Conservation (phyloP, 2,113 vertebrate species). For the Rhynchopsitta pachyrhyncha region DNA sequence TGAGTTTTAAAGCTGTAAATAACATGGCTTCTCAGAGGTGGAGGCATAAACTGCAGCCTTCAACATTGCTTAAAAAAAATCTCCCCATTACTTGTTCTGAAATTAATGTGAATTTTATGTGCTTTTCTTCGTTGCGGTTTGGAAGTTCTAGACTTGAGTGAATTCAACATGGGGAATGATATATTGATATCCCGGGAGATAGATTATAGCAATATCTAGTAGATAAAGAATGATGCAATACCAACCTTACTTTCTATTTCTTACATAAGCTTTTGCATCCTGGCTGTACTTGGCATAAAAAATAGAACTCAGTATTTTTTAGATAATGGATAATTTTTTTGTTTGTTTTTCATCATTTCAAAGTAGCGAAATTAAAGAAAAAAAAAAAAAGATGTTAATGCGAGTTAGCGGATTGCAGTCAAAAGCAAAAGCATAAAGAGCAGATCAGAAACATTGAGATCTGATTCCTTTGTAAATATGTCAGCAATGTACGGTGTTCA, state of each 20-base stretch:
- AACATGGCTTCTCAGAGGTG: neutral
- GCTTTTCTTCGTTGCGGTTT: neutral
- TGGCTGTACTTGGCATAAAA: neutral
- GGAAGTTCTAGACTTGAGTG: neutral
- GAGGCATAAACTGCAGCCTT: neutral
- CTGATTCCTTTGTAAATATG: neutral
- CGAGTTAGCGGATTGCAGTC: neutral
- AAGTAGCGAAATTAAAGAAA: neutral
- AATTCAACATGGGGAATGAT: neutral
- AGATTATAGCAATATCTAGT: neutral
- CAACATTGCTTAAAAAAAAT: neutral
- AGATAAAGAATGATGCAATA: neutral
- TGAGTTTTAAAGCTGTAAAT: neutral
- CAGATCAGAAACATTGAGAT: neutral
- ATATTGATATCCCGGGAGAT: neutral
- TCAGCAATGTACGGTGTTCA: neutral
- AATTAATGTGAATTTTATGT: neutral
- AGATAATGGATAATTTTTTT: neutral
- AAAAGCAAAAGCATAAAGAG: neutral
- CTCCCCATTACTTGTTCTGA: neutral
- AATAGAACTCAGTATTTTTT: neutral
- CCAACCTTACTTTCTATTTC: neutral
- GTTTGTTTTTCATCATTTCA: neutral
- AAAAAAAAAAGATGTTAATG: neutral
- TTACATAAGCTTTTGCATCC: neutral